phyloP scores from a whole-genome alignment of 2,888 invertebrate genomes.

The Branchipolynoe longqiensis region DNA sequence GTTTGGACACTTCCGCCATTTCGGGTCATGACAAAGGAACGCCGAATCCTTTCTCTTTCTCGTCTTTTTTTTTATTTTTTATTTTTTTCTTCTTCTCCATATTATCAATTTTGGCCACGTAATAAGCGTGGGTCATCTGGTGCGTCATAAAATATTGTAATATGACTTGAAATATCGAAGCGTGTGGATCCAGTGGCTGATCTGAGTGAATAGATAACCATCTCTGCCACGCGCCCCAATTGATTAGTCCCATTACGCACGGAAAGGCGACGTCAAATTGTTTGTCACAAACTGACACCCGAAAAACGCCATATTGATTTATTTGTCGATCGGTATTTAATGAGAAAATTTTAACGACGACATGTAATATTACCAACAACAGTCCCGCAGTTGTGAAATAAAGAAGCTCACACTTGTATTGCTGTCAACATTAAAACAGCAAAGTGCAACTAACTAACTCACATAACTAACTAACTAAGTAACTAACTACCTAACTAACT shows the following conservation, averaged over 20 bases:
- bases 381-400: no score
- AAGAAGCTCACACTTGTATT: no score
- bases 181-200: neutral
- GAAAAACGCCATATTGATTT: neutral
- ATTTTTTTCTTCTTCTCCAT: no score
- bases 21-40: constrained; percentile 17
- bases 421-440: no score
- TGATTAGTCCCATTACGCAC: constrained; percentile 19
- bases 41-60: no score
- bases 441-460: no score
- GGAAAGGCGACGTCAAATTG: neutral
- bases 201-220: constrained; percentile 14
- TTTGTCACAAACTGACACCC: neutral
- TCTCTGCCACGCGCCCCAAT: neutral
- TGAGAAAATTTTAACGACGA: no score
- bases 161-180: neutral
- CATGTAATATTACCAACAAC: no score
- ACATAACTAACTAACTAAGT: no score
- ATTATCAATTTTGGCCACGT: constrained; percentile 18
- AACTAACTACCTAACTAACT: no score
- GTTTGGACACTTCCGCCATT: constrained; percentile 9
- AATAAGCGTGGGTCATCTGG: constrained; percentile 42
- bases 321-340: neutral
- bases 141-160: constrained; percentile 18
- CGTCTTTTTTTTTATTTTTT: no score